Conservation (phyloP, 2,113 vertebrate species). For the Anguilla rostrata region DNA sequence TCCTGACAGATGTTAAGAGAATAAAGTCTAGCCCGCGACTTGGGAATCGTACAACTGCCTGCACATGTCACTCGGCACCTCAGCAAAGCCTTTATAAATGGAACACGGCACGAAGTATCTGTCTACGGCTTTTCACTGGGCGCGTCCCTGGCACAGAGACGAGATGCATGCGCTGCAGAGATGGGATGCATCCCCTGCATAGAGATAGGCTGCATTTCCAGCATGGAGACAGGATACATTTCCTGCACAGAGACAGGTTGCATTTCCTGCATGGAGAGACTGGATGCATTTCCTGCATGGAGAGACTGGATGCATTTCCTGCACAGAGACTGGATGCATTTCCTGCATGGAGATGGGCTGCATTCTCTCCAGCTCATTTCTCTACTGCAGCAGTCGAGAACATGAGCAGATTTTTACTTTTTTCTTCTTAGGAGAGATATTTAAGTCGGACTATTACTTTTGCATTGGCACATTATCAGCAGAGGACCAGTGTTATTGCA, state of each 20-base stretch:
- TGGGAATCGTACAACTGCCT: neutral
- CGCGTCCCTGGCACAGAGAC: too few species aligned
- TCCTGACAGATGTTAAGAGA: neutral
- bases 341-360: too few species aligned
- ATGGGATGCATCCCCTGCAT: too few species aligned
- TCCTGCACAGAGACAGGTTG: too few species aligned
- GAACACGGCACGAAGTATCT: slow-evolving; percentile 2
- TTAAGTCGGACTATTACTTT: neutral
- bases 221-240: too few species aligned
- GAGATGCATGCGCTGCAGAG: neutral
- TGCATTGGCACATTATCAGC: neutral
- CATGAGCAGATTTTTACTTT: neutral
- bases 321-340: neutral
- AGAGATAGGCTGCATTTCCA: neutral
- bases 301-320: neutral
- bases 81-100: slow-evolving; percentile 12
- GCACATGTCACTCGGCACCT: neutral
- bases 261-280: too few species aligned
- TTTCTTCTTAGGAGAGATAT: neutral
- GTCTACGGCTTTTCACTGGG: neutral
- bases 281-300: neutral
- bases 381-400: neutral
- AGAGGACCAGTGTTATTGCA: neutral
- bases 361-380: neutral
- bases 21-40: neutral